Evolutionary conservation across 2,888 invertebrate species (phyloP).

Genomic region (Cephonodes hylas): DNA sequence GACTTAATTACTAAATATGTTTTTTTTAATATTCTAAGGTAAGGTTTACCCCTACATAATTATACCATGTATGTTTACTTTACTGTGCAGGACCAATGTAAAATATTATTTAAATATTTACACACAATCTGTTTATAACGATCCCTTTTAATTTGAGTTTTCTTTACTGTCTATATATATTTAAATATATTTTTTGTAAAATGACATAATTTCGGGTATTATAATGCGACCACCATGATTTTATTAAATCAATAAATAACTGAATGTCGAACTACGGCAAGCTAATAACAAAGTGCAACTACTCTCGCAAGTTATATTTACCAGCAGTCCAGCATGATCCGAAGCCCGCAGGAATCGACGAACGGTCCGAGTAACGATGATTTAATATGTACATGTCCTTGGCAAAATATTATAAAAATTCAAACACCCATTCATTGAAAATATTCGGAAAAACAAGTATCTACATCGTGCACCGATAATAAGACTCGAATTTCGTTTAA

Average conservation of each 20-base stretch:
- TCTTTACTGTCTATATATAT: background rate
- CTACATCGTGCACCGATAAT: slow-evolving; percentile 45
- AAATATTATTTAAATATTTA: background rate
- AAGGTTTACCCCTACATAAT: too few species aligned
- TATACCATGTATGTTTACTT: too few species aligned
- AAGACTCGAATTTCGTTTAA: slow-evolving; percentile 27
- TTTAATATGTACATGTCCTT: slow-evolving; percentile 79
- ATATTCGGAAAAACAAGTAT: slow-evolving; percentile 31
- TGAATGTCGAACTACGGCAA: slow-evolving; percentile 5
- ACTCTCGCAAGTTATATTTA: slow-evolving; percentile 42
- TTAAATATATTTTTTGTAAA: background rate
- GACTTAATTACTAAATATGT: too few species aligned
- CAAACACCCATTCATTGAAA: slow-evolving; percentile 61
- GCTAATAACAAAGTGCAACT: slow-evolving; percentile 8
- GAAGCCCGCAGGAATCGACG: slow-evolving; percentile 65
- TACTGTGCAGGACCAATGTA: too few species aligned
- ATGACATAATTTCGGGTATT: background rate
- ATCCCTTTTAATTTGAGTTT: background rate
- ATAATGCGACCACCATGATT: background rate
- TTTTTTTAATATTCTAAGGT: too few species aligned
- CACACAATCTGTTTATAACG: background rate
- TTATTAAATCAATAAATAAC: slow-evolving; percentile 14
- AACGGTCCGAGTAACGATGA: slow-evolving; percentile 65
- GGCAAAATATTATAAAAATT: slow-evolving; percentile 59
- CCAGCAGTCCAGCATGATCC: slow-evolving; percentile 69